Percentiles rank a stretch among this genome's conserved stretches.
These are phyloP conservation scores for Melieria picta DNA, from an alignment of 2,888 invertebrate genomes.

Conservation along the genomic window DNA sequence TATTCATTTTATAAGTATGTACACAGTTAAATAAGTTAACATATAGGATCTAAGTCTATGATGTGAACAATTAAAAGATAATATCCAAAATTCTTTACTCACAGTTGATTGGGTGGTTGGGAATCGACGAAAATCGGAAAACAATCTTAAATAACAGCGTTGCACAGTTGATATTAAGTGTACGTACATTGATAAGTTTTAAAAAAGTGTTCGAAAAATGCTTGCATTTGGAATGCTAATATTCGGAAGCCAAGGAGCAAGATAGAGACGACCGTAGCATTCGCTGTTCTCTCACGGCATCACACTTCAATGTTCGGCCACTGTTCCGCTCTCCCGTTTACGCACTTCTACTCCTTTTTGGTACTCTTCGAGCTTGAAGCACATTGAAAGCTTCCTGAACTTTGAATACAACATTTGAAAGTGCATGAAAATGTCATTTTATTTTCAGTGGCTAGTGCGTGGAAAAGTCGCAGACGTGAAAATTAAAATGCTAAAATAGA, in stretches of 20 bases:
- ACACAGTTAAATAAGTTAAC: no score
- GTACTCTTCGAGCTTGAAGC: background rate
- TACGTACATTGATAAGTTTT: no score
- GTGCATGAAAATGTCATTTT: constrained; percentile 36
- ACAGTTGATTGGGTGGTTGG: no score
- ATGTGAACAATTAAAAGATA: no score
- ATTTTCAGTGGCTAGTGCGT: constrained; percentile 31
- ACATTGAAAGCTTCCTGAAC: constrained; percentile 31
- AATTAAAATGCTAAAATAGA: constrained; percentile 39
- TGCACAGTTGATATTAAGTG: no score
- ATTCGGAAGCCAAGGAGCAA: background rate
- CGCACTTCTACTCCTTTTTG: constrained; percentile 13
- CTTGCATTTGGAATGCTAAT: no score
- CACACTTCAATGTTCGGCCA: background rate
- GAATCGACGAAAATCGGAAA: no score
- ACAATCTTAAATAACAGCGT: no score
- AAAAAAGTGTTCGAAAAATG: no score
- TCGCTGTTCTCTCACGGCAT: background rate
- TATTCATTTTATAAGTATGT: no score
- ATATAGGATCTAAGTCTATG: no score
- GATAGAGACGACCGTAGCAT: background rate
- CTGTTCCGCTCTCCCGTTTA: constrained; percentile 2
- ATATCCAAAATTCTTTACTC: no score
- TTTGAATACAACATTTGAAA: constrained; percentile 40
- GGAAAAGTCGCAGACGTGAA: constrained; percentile 46